A percentile compares a stretch with the other conserved stretches of the same genome.
Conservation (phyloP, 2,113 vertebrate species). For the Piprites chloris region DNA sequence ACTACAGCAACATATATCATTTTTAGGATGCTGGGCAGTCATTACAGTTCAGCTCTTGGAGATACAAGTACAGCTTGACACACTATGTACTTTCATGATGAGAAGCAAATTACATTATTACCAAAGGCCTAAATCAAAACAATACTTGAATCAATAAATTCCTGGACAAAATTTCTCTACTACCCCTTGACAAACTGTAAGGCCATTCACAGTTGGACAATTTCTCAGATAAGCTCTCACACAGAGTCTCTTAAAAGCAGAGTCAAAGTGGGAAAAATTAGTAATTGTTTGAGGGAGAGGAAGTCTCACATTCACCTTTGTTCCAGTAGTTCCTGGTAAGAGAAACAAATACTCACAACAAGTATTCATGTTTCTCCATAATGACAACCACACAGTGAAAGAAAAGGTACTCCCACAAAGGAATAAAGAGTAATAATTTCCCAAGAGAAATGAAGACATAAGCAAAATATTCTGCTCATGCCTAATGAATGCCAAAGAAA, state of each 20-base stretch:
- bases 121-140: not conserved
- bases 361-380: not conserved
- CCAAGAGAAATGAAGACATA: constrained; percentile 26
- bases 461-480: not conserved
- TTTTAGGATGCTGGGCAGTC: not conserved
- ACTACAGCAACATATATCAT: not conserved
- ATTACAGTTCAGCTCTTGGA: not conserved
- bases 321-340: constrained; percentile 24
- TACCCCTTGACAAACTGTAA: not conserved
- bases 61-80: not conserved
- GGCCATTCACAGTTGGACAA: not conserved
- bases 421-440: constrained; percentile 10
- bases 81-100: not conserved
- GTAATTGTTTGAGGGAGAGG: constrained; percentile 15
- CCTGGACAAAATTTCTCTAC: not conserved
- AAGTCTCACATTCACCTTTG: constrained; percentile 32
- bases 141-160: not conserved
- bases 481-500: constrained; percentile 13
- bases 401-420: not conserved
- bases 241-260: not conserved
- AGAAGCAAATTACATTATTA: not conserved
- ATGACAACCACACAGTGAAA: not conserved
- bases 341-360: not conserved
- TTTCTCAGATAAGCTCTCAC: not conserved
- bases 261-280: not conserved